phyloP scores from a whole-genome alignment of 1,140 invertebrate species.

The Elysia chlorotica region DNA sequence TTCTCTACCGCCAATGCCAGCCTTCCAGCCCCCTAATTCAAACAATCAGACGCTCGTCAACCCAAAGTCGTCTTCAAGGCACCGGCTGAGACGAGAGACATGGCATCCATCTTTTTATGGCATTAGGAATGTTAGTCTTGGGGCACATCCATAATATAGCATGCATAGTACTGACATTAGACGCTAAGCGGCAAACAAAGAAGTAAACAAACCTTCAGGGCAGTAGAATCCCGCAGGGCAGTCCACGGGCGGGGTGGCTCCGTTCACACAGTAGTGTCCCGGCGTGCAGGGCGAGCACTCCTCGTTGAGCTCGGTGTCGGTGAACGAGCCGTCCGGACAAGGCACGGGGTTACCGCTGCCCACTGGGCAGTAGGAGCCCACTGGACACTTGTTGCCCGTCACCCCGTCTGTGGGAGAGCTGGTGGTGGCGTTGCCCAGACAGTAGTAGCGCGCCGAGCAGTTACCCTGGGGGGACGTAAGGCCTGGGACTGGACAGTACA shows the following conservation, averaged over 20 bases:
- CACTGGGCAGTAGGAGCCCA: conserved; percentile 47
- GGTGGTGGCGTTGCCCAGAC: conserved; percentile 38
- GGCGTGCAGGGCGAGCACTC: conserved; percentile 44
- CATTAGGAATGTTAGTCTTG: no score
- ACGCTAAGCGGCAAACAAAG: no score
- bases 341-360: conserved; percentile 39
- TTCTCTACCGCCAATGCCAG: no score
- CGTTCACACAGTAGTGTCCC: conserved; percentile 49
- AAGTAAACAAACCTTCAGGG: conserved; percentile 33
- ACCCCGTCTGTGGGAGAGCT: conserved; percentile 44
- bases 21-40: no score
- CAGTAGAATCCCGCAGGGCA: conserved; percentile 56
- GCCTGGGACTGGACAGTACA: conserved; percentile 46
- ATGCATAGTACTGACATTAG: no score
- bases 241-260: conserved; percentile 33
- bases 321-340: conserved; percentile 50
- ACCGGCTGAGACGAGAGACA: no score
- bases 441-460: conserved; percentile 54
- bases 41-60: no score
- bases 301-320: conserved; percentile 33
- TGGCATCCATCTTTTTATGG: no score
- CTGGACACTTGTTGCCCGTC: conserved; percentile 46
- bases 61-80: no score
- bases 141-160: no score
- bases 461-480: conserved; percentile 42